phyloP scores from a whole-genome alignment of 2,888 invertebrate genomes.

The Hypena proboscidalis region DNA sequence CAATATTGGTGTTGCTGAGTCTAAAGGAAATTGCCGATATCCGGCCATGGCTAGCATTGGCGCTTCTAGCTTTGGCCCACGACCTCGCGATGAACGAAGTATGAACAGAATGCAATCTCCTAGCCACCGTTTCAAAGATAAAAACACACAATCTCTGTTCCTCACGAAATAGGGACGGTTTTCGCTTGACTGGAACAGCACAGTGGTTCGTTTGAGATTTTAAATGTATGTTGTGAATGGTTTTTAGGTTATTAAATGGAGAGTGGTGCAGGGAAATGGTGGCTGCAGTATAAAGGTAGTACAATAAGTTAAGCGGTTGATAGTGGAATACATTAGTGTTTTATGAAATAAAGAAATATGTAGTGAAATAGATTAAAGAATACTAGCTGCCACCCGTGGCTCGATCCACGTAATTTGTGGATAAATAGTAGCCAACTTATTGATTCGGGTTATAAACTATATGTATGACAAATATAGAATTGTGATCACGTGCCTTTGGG shows the following conservation, averaged over 20 bases:
- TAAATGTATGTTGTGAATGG: constrained; percentile 48
- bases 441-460: too few relatives aligned
- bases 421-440: too few relatives aligned
- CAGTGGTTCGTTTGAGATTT: constrained; percentile 45
- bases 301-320: too few relatives aligned
- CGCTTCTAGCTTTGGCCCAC: constrained; percentile 49
- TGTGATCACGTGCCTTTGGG: too few relatives aligned
- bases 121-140: constrained; percentile 55
- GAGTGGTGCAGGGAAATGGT: constrained; percentile 19
- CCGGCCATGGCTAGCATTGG: constrained; percentile 30
- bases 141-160: constrained; percentile 38
- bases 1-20: not conserved
- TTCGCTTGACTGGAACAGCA: constrained; percentile 8
- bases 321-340: too few relatives aligned
- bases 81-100: constrained; percentile 65
- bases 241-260: constrained; percentile 48
- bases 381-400: too few relatives aligned
- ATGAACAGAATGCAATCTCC: constrained; percentile 75
- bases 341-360: too few relatives aligned
- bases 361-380: too few relatives aligned
- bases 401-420: too few relatives aligned
- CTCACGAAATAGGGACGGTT: constrained; percentile 31
- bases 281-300: constrained; percentile 10
- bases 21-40: constrained; percentile 24
- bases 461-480: too few relatives aligned